phyloP scores from a whole-genome alignment of 2,113 vertebrate species.

The Tauraco erythrolophus region DNA sequence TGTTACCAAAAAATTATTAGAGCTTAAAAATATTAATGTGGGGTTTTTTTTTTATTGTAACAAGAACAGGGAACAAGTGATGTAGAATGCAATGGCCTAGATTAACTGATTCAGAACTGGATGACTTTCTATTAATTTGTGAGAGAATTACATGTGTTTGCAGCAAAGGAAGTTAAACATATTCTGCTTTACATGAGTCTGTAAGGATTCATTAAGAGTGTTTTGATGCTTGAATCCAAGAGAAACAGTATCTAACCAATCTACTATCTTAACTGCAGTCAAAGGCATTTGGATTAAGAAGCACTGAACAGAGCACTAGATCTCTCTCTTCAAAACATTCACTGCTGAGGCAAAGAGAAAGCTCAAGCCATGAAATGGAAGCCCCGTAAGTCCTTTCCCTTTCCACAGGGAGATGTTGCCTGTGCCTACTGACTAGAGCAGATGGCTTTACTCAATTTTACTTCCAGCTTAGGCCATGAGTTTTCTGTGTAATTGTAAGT shows the following conservation, averaged over 20 bases:
- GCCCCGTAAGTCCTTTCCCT: fast-evolving
- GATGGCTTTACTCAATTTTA: not conserved
- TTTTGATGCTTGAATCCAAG: not conserved
- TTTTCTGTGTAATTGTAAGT: not conserved
- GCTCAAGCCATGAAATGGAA: not conserved
- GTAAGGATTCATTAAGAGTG: not conserved
- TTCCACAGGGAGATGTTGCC: not conserved
- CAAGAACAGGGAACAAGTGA: not conserved
- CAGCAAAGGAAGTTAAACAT: not conserved
- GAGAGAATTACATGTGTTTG: not conserved
- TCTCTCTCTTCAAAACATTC: not conserved
- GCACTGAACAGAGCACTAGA: not conserved
- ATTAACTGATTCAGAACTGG: not conserved
- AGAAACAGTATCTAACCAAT: not conserved
- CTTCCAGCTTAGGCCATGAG: not conserved
- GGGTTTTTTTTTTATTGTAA: fast-evolving
- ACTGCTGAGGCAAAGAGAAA: not conserved
- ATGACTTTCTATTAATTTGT: not conserved
- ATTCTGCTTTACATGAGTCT: not conserved
- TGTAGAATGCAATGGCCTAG: not conserved
- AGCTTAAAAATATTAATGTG: not conserved
- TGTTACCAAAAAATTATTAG: not conserved
- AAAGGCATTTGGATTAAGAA: not conserved
- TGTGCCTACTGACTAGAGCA: not conserved
- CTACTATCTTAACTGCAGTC: not conserved